Evolutionary conservation across 1,140 invertebrate species (phyloP).

Genomic region (Zaprionus vittiger): DNA sequence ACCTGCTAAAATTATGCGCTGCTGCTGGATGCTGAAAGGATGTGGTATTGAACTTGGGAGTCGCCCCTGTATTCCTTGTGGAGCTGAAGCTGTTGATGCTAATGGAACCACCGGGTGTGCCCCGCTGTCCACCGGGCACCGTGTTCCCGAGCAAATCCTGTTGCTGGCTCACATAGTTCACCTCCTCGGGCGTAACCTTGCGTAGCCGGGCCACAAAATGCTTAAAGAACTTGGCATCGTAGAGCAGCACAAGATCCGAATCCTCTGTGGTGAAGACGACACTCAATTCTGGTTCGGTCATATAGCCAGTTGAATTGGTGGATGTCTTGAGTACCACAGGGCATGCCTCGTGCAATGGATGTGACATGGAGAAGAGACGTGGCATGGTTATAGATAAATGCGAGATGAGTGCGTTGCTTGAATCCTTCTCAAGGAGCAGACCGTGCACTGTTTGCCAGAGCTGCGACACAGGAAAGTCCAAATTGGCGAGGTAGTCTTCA

Average conservation of each 20-base stretch:
- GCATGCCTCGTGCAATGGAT: slow-evolving; percentile 95
- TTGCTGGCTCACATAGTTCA: slow-evolving; percentile 83
- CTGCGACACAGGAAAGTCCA: slow-evolving; percentile 93
- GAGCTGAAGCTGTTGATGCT: slow-evolving; percentile 52
- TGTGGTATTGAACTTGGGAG: slow-evolving; percentile 31
- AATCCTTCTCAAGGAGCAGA: slow-evolving; percentile 90
- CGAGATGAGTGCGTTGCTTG: slow-evolving; percentile 72
- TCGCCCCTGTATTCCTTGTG: slow-evolving; percentile 53
- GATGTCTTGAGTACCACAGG: slow-evolving; percentile 90
- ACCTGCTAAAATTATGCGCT: slow-evolving; percentile 55
- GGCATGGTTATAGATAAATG: slow-evolving; percentile 85
- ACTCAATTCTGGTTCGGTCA: slow-evolving; percentile 87
- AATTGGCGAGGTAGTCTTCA: slow-evolving; percentile 91
- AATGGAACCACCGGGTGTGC: slow-evolving; percentile 5
- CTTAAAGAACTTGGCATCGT: slow-evolving; percentile 89
- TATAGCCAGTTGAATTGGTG: slow-evolving; percentile 84
- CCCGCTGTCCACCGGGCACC: slow-evolving; percentile 42
- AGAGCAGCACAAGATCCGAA: slow-evolving; percentile 90
- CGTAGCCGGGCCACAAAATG: slow-evolving; percentile 94
- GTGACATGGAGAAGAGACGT: slow-evolving; percentile 92
- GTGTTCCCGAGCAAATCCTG: slow-evolving; percentile 62
- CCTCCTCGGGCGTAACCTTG: slow-evolving; percentile 90
- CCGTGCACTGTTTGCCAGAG: slow-evolving; percentile 92
- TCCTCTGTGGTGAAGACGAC: slow-evolving; percentile 87
- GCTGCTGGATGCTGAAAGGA: slow-evolving; percentile 53